phyloP scores from a whole-genome alignment of 2,888 invertebrate genomes.

The Opisthograptis luteolata region DNA sequence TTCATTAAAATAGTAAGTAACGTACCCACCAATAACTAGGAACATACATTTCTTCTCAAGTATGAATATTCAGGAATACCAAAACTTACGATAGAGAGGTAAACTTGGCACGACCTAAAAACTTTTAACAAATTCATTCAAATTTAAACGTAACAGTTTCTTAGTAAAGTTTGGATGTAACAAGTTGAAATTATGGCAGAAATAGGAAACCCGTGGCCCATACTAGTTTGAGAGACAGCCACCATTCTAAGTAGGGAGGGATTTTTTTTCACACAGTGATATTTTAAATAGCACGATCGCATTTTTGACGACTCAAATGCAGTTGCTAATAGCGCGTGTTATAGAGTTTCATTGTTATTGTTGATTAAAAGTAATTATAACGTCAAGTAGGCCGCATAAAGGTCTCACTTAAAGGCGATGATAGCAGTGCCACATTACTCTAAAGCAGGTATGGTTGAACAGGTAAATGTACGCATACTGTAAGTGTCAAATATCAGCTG shows the following conservation, averaged over 20 bases:
- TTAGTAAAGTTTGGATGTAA: constrained; percentile 22
- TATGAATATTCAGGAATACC: constrained; percentile 12
- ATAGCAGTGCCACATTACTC: no score
- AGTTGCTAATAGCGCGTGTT: no score
- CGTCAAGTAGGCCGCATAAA: no score
- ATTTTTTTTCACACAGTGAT: no score
- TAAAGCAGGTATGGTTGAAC: no score
- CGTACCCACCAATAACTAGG: not conserved
- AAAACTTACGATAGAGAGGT: constrained; percentile 18
- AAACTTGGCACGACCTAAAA: constrained; percentile 16
- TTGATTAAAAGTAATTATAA: no score
- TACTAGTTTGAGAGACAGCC: constrained; percentile 8
- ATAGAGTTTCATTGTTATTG: no score
- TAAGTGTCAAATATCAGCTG: no score
- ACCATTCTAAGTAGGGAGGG: not conserved
- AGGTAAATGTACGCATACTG: no score
- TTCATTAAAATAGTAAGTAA: not conserved
- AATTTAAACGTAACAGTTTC: constrained; percentile 24
- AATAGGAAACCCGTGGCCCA: constrained; percentile 8
- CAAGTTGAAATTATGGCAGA: constrained; percentile 25
- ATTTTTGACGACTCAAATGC: not conserved
- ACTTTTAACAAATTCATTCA: constrained; percentile 28
- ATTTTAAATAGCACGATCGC: no score
- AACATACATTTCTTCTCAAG: not conserved
- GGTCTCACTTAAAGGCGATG: no score